Evolutionary conservation across 1,140 invertebrate genomes (phyloP).

Genomic region (Lepidurus couesii): DNA sequence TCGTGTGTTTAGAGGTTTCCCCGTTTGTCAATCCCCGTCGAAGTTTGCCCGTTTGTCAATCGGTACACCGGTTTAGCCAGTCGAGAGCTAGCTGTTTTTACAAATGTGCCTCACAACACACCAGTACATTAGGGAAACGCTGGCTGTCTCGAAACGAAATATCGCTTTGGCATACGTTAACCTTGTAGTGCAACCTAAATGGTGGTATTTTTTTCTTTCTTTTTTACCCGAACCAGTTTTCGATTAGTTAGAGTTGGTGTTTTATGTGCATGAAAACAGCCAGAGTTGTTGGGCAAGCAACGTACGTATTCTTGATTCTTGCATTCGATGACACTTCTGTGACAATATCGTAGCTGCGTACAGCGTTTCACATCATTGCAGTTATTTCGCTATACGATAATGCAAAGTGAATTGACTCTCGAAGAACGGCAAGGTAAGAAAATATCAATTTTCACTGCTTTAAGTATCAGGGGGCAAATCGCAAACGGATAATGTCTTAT

Average conservation of each 20-base stretch:
- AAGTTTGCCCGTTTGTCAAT: neutral
- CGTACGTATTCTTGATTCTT: too few species aligned
- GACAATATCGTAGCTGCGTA: neutral
- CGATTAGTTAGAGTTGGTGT: too few species aligned
- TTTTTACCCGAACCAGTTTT: neutral
- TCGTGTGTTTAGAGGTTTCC: neutral
- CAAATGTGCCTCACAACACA: neutral
- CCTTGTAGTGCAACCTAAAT: neutral
- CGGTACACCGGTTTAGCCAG: neutral
- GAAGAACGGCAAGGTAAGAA: neutral
- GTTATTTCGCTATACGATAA: neutral
- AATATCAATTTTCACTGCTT: neutral
- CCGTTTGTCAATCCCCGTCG: neutral
- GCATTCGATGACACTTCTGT: neutral
- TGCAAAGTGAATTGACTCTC: neutral
- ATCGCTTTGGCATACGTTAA: neutral
- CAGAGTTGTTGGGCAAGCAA: too few species aligned
- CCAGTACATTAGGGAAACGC: neutral
- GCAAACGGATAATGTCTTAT: too few species aligned
- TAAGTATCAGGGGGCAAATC: neutral
- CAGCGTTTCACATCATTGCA: neutral
- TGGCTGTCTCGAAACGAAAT: neutral
- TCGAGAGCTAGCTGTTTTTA: neutral
- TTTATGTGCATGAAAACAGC: too few species aligned
- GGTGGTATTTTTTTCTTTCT: neutral